These are phyloP conservation scores for Microcebus murinus DNA, from an alignment of 2,113 vertebrate species.

Conservation along the genomic window DNA sequence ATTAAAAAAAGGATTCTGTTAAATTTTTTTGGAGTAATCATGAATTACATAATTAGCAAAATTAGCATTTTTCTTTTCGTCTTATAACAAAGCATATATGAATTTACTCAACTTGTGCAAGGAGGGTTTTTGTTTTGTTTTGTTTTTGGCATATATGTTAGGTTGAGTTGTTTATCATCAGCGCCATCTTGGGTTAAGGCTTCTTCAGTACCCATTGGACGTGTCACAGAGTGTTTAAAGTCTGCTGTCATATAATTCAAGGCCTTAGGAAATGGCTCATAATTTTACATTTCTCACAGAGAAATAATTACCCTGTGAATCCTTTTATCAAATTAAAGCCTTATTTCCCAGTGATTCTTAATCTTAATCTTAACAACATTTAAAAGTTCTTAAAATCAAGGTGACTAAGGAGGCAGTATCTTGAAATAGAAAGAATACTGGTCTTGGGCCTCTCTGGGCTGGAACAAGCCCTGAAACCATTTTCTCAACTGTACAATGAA, in stretches of 20 bases:
- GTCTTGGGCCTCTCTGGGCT: not conserved
- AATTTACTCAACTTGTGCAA: not conserved
- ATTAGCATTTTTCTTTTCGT: not conserved
- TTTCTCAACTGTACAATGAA: not conserved
- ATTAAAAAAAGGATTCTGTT: too few relatives aligned
- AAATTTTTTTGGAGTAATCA: too few relatives aligned
- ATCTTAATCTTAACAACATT: not conserved
- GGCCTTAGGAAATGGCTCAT: not conserved
- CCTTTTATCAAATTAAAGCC: not conserved
- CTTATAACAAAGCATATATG: not conserved
- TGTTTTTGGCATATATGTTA: not conserved
- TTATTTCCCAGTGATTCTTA: not conserved
- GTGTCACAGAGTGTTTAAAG: not conserved
- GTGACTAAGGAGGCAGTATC: not conserved
- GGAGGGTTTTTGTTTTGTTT: not conserved
- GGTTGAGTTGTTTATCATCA: not conserved
- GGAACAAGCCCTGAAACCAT: not conserved
- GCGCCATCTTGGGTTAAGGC: not conserved
- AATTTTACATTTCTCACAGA: not conserved
- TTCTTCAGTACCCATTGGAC: not conserved
- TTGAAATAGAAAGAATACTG: not conserved
- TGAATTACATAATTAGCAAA: too few relatives aligned
- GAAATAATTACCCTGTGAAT: conserved; percentile 7
- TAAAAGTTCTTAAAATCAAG: not conserved
- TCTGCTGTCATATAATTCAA: not conserved